A percentile compares a stretch with the other conserved stretches of the same genome.
Evolutionary conservation across 2,113 vertebrate species (phyloP).

Genomic region (Hipposideros armiger): DNA sequence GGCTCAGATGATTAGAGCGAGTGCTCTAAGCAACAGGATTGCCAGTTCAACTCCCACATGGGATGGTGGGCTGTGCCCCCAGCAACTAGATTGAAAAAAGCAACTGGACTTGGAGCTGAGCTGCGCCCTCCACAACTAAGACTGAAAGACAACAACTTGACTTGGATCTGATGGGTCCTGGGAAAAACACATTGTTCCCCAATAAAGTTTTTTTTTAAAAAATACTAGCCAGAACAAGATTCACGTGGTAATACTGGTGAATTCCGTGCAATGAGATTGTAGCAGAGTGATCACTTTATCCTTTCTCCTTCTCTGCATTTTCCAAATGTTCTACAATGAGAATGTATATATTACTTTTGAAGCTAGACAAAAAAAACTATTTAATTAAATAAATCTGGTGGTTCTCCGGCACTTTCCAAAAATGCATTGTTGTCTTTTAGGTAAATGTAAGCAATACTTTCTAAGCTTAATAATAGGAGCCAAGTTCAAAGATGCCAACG

Average conservation of each 20-base stretch:
- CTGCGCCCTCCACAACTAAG: too few relatives aligned
- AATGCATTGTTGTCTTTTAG: background rate
- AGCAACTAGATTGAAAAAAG: too few relatives aligned
- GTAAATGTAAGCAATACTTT: background rate
- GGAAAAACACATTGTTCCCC: too few relatives aligned
- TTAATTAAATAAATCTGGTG: background rate
- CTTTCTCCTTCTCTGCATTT: background rate
- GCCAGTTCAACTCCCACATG: too few relatives aligned
- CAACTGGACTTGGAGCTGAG: too few relatives aligned
- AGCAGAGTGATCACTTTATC: background rate
- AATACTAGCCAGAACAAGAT: background rate
- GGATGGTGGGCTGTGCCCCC: too few relatives aligned
- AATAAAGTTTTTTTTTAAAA: too few relatives aligned
- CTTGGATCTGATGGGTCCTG: too few relatives aligned
- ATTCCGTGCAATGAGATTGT: accelerated
- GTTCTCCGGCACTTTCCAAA: background rate
- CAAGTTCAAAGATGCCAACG: background rate
- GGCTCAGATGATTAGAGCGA: too few relatives aligned
- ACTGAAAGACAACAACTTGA: too few relatives aligned
- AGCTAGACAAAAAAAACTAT: background rate
- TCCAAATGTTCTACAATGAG: background rate
- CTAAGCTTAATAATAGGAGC: background rate
- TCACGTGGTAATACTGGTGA: accelerated
- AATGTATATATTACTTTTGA: background rate
- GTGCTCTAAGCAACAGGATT: too few relatives aligned